Evolutionary conservation across 2,113 vertebrate species (phyloP), one percentile per base, ranked within the genome.

Genomic region (Solea senegalensis): DNA sequence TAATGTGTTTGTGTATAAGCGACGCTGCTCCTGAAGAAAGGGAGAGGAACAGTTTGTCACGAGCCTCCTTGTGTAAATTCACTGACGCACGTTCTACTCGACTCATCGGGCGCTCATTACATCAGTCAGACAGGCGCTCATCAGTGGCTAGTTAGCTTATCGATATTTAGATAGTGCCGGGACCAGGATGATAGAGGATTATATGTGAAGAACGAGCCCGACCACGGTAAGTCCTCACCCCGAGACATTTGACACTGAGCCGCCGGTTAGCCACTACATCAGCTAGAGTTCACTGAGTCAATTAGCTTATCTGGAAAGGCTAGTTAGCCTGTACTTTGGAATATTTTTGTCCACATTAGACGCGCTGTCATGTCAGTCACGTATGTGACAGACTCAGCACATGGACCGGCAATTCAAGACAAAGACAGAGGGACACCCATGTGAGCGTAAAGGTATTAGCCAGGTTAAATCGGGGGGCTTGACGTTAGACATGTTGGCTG

Each of bases 111-210:
- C 45, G 45, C 45, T 12, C 11, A 48, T 48, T 48, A 48, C 45
- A 48, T 13, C 45, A 11, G 45, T 14, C 10, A 48, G 4, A 34
- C 34, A 34, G 34, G 34, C 3, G 34, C 5, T 9, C 40, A 28
- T 50, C 9, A n/a, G 14, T 15, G 51, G 52, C n/a, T 46, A 1
- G 9, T 34, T 55, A 72, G 11, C 53, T 40, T 13, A 3, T 13
- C 11, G 2, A 59, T 0, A 45, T 53, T 49, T 44, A 1, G 5
- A 43, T 34, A 46, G 26, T 13, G 14, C 10, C 57, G 13, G 54
- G 40, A 5, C 6, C 44, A 88, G n/a, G 44, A 88, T 86, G 86
- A 57, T 34, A 83, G 82, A 74, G 65, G 68, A 63, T 53, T 62
- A 53, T 71, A 41, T 69, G 69, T 88, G 76, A 88, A 65, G 51